phyloP scores from a whole-genome alignment of 53 echinoderm and acorn worm genomes.

The Stichopus horrens region DNA sequence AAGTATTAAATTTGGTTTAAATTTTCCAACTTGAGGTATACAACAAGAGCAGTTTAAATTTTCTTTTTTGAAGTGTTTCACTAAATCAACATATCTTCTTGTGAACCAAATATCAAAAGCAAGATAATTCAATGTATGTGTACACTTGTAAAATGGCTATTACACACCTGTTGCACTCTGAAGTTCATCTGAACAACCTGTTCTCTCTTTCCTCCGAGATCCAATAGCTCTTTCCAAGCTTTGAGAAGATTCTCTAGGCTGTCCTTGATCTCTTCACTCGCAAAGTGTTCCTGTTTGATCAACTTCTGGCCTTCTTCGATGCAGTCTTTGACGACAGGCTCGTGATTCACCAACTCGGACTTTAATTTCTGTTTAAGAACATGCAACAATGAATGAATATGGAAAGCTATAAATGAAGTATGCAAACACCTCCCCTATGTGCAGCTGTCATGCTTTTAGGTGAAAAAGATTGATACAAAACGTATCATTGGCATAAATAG shows the following conservation, averaged over 20 bases:
- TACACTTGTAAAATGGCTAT: not conserved
- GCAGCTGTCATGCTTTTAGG: too few species aligned
- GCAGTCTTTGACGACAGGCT: constrained; percentile 74
- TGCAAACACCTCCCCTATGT: too few species aligned
- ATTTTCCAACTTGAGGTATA: too few species aligned
- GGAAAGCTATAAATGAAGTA: not conserved
- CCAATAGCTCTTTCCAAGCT: constrained; percentile 74
- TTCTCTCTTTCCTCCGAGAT: constrained; percentile 67
- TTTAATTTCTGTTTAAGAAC: constrained; percentile 65
- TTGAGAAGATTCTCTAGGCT: constrained; percentile 68
- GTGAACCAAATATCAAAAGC: too few species aligned
- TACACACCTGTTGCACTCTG: constrained; percentile 75
- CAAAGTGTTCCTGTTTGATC: constrained; percentile 71
- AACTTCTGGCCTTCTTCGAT: constrained; percentile 64
- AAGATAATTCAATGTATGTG: too few species aligned
- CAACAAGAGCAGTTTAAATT: too few species aligned
- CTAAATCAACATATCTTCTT: too few species aligned
- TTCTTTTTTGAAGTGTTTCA: too few species aligned
- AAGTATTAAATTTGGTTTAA: not conserved
- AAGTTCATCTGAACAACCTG: constrained; percentile 64
- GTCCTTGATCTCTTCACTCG: constrained; percentile 60
- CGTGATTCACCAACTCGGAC: constrained; percentile 73
- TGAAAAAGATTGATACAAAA: too few species aligned
- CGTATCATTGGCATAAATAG: too few species aligned
- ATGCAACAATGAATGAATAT: not conserved